Base-by-base conservation (phyloP, 2,113 vertebrate genomes). In the Notarius lentiginosus region DNA sequence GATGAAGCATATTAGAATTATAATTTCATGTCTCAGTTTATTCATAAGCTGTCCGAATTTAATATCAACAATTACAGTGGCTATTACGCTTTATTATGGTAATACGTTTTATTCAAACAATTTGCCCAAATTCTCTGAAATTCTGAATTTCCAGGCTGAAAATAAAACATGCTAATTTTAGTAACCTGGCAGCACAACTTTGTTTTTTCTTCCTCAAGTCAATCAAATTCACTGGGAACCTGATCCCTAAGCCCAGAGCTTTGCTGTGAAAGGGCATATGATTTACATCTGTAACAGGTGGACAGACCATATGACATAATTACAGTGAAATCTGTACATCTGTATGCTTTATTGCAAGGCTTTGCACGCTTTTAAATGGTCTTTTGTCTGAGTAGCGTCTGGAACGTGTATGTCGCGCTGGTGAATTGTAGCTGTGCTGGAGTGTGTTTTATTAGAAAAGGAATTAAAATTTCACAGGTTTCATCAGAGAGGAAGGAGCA, bases 391-490 rank as follows among this genome's bases (percentile, higher is more conserved):
- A 86, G 79, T 70, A 22, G 27, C 34, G 77, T 77, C 41, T 14
- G 72, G 75, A 41, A 20, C 20, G 79, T n/a, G 41, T 20, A 76
- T 77, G 63, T 56, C 41, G 11, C n/a, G 41, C 53, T 61, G 8
- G 53, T 81, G 55, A 87, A 79, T 77, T 56, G 80, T 53, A 86
- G 77, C 75, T 70, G n/a, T 81, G 49, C 89, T 87, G 82, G 63
- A 41, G 15, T 65, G 18, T 82, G 55, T 75, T 88, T 89, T 65
- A 88, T 66, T 68, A 58, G 83, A 77, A 41, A 70, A 18, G 15
- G 34, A 82, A 89, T 92, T 88, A 86, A 91, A 91, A 88, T 90
- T 91, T 89, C 86, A 91, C 66, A 86, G 22, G 1, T 61, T 86
- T 86, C 53, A 82, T 86, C 61, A n/a, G 68, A 47, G 83, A 87